Evolutionary conservation across 1,140 invertebrate species (phyloP).

Genomic region (Xylocopa sonorina): DNA sequence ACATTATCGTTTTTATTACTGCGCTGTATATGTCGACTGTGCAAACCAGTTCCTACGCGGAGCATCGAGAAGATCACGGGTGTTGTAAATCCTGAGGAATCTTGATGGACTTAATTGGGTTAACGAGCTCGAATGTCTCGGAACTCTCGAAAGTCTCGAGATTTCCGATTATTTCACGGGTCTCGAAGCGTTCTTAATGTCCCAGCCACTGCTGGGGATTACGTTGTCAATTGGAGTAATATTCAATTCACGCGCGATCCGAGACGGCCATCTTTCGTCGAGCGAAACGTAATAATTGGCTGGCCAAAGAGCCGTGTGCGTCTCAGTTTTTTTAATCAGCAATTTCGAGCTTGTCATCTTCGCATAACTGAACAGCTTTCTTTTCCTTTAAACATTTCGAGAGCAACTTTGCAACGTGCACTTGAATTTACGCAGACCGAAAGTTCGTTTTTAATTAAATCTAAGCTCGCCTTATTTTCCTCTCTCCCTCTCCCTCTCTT

Average conservation of each 20-base stretch:
- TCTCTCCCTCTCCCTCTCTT: too few relatives aligned
- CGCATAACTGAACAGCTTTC: too few relatives aligned
- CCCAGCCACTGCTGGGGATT: not conserved
- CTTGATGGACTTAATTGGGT: conserved; percentile 13
- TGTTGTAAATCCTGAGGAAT: not conserved
- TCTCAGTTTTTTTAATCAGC: too few relatives aligned
- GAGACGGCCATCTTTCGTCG: too few relatives aligned
- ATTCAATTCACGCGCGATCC: not conserved
- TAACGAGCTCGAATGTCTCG: conserved; percentile 6
- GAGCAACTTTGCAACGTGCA: too few relatives aligned
- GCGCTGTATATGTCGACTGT: not conserved
- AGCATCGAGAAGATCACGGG: not conserved
- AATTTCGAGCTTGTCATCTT: too few relatives aligned
- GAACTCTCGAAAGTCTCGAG: conserved; percentile 7
- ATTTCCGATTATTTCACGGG: not conserved
- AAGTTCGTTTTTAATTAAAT: too few relatives aligned
- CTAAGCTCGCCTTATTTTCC: too few relatives aligned
- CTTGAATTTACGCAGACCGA: too few relatives aligned
- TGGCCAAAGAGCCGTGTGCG: too few relatives aligned
- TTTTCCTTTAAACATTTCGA: too few relatives aligned
- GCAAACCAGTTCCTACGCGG: not conserved
- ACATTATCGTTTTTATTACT: not conserved
- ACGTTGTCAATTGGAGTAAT: conserved; percentile 2
- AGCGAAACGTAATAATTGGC: too few relatives aligned
- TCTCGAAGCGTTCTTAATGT: not conserved